These are phyloP conservation scores for Rhegmatorhina hoffmannsi DNA, from an alignment of 2,113 vertebrate species.

Conservation along the genomic window DNA sequence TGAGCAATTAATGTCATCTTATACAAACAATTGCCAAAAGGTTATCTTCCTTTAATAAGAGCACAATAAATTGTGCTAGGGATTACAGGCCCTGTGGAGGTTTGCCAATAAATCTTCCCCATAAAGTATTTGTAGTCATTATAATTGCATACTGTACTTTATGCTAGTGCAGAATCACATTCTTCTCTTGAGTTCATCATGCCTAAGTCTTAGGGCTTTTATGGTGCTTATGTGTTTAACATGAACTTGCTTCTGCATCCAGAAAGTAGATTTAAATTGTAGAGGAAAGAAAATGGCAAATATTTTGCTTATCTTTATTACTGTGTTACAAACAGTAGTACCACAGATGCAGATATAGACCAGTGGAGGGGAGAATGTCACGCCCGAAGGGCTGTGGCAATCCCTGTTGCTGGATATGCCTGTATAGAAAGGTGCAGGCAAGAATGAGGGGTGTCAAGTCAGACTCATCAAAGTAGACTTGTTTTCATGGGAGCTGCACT, in stretches of 20 bases:
- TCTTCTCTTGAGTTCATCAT: neutral
- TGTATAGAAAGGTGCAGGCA: neutral
- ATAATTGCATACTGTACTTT: slow-evolving; percentile 1
- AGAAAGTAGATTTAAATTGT: neutral
- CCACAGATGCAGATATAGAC: neutral
- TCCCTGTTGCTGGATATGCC: neutral
- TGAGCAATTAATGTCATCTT: slow-evolving; percentile 1
- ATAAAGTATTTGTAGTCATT: neutral
- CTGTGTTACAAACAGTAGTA: neutral
- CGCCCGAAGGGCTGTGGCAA: neutral
- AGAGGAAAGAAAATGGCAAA: neutral
- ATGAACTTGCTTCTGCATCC: neutral
- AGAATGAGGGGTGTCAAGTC: neutral
- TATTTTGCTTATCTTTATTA: neutral
- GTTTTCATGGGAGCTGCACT: neutral
- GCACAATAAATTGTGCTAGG: slow-evolving; percentile 45
- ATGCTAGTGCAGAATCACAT: neutral
- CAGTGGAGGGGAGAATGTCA: neutral
- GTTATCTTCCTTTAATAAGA: slow-evolving; percentile 51
- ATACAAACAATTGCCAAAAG: slow-evolving; percentile 41
- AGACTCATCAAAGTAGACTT: neutral
- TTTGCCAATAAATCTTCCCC: slow-evolving; percentile 29
- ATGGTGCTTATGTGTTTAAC: neutral
- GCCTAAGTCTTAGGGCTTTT: neutral
- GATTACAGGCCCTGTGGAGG: slow-evolving; percentile 34